Percentiles rank a stretch among this genome's conserved stretches.
phyloP scores from a whole-genome alignment of 37 sponge, comb jelly and placozoan species.

The Eunapius fragilis region DNA sequence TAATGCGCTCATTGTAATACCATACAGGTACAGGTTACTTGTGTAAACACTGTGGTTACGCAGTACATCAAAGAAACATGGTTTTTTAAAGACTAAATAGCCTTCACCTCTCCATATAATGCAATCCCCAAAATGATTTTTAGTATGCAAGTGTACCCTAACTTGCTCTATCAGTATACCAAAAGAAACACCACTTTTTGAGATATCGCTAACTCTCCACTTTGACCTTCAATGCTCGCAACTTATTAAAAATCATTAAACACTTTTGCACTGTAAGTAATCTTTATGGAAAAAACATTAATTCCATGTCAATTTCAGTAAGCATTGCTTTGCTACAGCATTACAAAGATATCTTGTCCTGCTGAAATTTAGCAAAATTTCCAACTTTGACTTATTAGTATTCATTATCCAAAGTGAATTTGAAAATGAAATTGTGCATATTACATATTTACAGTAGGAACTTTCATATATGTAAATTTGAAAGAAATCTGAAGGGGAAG shows the following conservation, averaged over 20 bases:
- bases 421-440: not conserved
- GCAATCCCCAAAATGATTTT: not conserved
- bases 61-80: not conserved
- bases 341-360: not conserved
- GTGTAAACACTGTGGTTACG: not conserved
- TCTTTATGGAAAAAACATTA: not conserved
- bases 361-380: not conserved
- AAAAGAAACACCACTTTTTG: not conserved
- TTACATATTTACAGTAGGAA: not conserved
- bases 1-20: not conserved
- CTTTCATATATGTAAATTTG: not conserved
- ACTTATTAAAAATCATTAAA: not conserved
- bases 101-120: not conserved
- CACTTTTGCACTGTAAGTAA: not conserved
- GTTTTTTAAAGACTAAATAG: not conserved
- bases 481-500: not conserved
- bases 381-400: not conserved
- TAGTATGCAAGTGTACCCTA: not conserved
- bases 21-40: not conserved
- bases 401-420: not conserved
- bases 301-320: not conserved
- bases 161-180: not conserved
- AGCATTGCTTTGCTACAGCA: not conserved
- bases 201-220: not conserved
- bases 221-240: not conserved